These are phyloP conservation scores for Chrysocyon brachyurus DNA, from an alignment of 2,797 vertebrate species.

Conservation along the genomic window DNA sequence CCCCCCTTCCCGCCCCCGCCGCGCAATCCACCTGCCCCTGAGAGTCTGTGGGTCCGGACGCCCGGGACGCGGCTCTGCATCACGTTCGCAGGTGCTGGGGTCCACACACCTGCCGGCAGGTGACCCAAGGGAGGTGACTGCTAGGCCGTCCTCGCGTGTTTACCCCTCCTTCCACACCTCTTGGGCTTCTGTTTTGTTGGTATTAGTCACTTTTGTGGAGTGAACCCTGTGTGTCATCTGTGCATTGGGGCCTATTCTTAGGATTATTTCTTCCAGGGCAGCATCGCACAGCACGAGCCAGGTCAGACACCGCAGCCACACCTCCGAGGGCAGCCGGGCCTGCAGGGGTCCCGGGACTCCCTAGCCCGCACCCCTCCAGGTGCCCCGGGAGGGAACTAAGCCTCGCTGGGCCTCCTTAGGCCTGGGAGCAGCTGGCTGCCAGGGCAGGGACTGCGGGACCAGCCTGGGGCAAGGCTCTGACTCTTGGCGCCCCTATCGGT, in stretches of 20 bases:
- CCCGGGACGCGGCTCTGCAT: background rate
- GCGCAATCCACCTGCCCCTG: background rate
- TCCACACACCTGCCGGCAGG: background rate
- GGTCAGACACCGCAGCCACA: background rate
- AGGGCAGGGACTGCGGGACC: background rate
- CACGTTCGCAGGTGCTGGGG: background rate
- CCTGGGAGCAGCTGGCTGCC: background rate
- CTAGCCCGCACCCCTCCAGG: background rate
- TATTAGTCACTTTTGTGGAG: background rate
- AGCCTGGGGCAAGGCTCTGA: background rate
- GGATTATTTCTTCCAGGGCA: background rate
- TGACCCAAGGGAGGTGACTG: background rate
- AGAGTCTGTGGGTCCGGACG: no score
- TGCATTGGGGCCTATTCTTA: background rate
- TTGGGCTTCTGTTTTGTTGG: background rate
- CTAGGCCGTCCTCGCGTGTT: background rate
- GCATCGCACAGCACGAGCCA: background rate
- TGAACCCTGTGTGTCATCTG: background rate
- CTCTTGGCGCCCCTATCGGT: background rate
- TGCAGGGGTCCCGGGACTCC: background rate
- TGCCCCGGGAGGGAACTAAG: background rate
- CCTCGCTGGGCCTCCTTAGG: background rate
- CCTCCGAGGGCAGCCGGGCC: background rate
- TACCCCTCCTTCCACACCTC: background rate
- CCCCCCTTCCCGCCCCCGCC: no score